phyloP scores from a whole-genome alignment of 2,888 invertebrate genomes.

The Amiota minor region DNA sequence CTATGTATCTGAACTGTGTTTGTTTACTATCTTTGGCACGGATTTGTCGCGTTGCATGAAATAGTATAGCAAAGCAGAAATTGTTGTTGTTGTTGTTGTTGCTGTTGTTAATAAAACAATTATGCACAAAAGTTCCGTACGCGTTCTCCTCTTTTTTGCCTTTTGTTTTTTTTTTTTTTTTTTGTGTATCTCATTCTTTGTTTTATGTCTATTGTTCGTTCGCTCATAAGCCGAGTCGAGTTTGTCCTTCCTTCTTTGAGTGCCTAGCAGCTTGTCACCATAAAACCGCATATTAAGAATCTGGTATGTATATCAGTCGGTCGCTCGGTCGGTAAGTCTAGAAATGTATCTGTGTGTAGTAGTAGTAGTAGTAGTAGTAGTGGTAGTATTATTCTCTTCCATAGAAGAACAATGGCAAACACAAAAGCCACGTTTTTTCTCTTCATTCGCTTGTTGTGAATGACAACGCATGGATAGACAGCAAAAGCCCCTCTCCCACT shows the following conservation, averaged over 20 bases:
- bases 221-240: neutral
- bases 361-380: too few relatives aligned
- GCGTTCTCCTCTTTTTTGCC: neutral
- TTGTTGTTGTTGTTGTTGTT: too few relatives aligned
- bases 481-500: too few relatives aligned
- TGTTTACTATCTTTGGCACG: constrained; percentile 16
- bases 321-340: too few relatives aligned
- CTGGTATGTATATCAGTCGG: too few relatives aligned
- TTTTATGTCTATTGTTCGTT: neutral
- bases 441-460: constrained; percentile 1
- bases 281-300: too few relatives aligned
- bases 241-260: neutral
- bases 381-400: too few relatives aligned
- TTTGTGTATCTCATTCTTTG: constrained; percentile 1
- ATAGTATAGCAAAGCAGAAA: too few relatives aligned
- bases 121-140: constrained; percentile 23
- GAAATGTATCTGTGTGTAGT: too few relatives aligned
- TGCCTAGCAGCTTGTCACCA: too few relatives aligned
- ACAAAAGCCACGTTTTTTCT: constrained; percentile 7
- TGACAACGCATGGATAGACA: constrained; percentile 7
- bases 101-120: constrained; percentile 28
- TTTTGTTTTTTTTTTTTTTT: constrained; percentile 6
- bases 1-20: too few relatives aligned
- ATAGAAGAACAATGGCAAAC: constrained; percentile 25
- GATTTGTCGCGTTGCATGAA: constrained; percentile 8